These are phyloP conservation scores for Sparidentex hasta DNA, from an alignment of 2,797 vertebrate genomes.

Conservation along the genomic window DNA sequence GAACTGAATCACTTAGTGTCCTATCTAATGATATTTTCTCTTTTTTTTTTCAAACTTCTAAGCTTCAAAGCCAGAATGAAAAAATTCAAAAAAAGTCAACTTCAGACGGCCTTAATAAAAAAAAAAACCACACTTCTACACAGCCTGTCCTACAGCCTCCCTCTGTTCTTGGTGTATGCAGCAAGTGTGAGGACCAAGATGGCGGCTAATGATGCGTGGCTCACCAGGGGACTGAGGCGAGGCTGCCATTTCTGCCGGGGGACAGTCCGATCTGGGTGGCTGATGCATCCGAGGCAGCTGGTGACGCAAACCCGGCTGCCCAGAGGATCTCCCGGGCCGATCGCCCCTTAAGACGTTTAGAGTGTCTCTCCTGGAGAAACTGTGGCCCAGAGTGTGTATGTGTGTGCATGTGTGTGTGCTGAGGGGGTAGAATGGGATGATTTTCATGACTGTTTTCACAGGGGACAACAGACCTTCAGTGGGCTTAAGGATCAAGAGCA, in stretches of 20 bases:
- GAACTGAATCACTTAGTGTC: neutral
- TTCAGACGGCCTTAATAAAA: constrained; percentile 5
- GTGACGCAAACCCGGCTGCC: constrained; percentile 34
- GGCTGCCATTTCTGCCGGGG: constrained; percentile 42
- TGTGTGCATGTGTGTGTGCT: neutral
- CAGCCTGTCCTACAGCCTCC: neutral
- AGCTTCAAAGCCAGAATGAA: constrained; percentile 2
- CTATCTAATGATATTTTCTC: neutral
- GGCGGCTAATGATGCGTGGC: constrained; percentile 54
- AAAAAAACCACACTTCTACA: neutral
- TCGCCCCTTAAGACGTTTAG: neutral
- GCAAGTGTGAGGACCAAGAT: constrained; percentile 52
- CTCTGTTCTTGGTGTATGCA: constrained; percentile 28
- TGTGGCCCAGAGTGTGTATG: neutral
- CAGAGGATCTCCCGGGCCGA: constrained; percentile 10
- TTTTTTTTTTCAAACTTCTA: neutral
- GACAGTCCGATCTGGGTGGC: constrained; percentile 12
- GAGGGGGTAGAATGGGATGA: neutral
- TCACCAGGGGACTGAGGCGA: constrained; percentile 41
- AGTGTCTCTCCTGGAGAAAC: too few relatives aligned
- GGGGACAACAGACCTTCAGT: constrained; percentile 21
- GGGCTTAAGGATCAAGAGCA: constrained; percentile 30
- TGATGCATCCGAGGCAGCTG: constrained; percentile 59
- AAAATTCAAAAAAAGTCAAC: constrained; percentile 13
- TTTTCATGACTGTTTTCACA: constrained; percentile 21